phyloP scores from a whole-genome alignment of 2,797 vertebrate genomes.

The Sebastes jordani region DNA sequence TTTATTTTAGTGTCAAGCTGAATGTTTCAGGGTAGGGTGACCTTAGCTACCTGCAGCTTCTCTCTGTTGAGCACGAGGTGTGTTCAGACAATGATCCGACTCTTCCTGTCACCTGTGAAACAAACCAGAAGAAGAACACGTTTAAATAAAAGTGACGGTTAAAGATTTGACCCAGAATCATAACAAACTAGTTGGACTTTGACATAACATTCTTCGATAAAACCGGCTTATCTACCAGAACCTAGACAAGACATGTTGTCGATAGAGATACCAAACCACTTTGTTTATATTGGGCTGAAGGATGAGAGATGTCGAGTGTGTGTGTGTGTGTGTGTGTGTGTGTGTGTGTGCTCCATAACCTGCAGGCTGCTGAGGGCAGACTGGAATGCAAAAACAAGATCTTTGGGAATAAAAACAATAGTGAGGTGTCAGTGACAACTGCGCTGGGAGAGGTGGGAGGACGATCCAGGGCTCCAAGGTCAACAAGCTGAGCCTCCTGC shows the following conservation, averaged over 20 bases:
- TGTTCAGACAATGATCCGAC: neutral
- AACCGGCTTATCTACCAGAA: constrained; percentile 61
- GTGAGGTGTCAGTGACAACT: constrained; percentile 48
- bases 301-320: constrained; percentile 28
- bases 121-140: constrained; percentile 1
- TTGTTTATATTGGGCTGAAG: constrained; percentile 48
- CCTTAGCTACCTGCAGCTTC: constrained; percentile 23
- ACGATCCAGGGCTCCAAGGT: constrained; percentile 40
- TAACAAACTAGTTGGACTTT: constrained; percentile 40
- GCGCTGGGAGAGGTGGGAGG: constrained; percentile 24
- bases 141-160: constrained; percentile 22
- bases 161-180: constrained; percentile 38
- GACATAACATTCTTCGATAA: constrained; percentile 52
- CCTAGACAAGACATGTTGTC: constrained; percentile 55
- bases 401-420: constrained; percentile 54
- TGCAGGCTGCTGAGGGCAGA: constrained; percentile 10
- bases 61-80: neutral
- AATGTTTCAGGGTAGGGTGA: constrained; percentile 21
- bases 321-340: neutral
- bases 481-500: constrained; percentile 34
- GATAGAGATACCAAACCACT: constrained; percentile 39
- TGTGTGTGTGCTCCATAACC: constrained; percentile 26
- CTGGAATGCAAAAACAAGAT: constrained; percentile 65
- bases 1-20: constrained; percentile 55
- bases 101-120: constrained; percentile 25